These are phyloP conservation scores for Andricus grossulariae DNA, from an alignment of 1,140 invertebrate genomes.

Conservation along the genomic window DNA sequence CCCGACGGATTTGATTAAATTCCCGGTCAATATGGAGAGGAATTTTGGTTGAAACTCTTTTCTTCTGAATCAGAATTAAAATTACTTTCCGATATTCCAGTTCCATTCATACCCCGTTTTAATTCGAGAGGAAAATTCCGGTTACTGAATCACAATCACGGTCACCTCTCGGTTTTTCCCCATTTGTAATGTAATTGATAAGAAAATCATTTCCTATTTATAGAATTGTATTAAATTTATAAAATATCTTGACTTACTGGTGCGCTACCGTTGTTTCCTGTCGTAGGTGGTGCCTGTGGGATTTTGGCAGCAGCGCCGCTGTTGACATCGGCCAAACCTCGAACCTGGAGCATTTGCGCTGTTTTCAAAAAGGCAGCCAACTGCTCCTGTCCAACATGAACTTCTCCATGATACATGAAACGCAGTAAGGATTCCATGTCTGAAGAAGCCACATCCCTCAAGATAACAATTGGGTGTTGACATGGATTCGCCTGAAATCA, in stretches of 20 bases:
- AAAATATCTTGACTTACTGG: constrained; percentile 62
- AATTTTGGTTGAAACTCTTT: too few relatives aligned
- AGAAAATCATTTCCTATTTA: neutral
- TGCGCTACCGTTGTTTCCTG: constrained; percentile 70
- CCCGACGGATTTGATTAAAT: too few relatives aligned
- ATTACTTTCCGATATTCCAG: too few relatives aligned
- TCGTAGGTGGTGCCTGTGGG: constrained; percentile 66
- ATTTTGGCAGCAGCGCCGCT: constrained; percentile 75
- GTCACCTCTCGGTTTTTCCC: too few relatives aligned
- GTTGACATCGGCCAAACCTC: constrained; percentile 91
- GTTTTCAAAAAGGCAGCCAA: constrained; percentile 91
- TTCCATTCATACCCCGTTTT: too few relatives aligned
- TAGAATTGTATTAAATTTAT: neutral
- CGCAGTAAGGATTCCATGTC: constrained; percentile 93
- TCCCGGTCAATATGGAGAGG: too few relatives aligned
- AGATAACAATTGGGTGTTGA: constrained; percentile 94
- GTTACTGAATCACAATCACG: too few relatives aligned
- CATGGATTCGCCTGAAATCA: constrained; percentile 88
- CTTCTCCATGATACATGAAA: constrained; percentile 97
- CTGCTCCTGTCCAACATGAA: constrained; percentile 93
- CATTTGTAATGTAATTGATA: too few relatives aligned
- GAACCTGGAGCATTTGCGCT: constrained; percentile 92
- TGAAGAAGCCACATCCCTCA: constrained; percentile 90
- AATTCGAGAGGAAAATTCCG: too few relatives aligned
- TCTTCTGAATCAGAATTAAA: too few relatives aligned